These are phyloP conservation scores for Pocillopora grandis DNA, from an alignment of 92 coral and sea anemone genomes.

Conservation along the genomic window DNA sequence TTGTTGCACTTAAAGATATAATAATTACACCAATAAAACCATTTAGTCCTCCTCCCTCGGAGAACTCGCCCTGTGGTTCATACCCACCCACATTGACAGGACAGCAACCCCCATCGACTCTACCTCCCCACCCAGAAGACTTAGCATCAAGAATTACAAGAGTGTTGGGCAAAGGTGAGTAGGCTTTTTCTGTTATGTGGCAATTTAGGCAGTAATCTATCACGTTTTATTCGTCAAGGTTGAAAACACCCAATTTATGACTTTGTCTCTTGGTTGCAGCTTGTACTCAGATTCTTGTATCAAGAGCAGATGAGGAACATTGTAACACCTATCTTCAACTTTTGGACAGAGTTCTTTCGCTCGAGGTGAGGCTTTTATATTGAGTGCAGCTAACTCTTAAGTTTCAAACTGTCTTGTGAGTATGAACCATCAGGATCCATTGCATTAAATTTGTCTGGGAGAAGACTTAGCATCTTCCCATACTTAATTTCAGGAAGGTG, in stretches of 20 bases:
- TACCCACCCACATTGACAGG: slow-evolving; percentile 32
- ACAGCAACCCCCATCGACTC: slow-evolving; percentile 43
- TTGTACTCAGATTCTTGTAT: slow-evolving; percentile 95
- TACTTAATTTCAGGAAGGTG: no score
- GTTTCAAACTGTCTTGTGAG: neutral
- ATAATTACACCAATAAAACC: slow-evolving; percentile 88
- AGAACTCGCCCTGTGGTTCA: slow-evolving; percentile 19
- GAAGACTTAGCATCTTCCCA: no score
- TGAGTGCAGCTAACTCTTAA: neutral
- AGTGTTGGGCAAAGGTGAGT: slow-evolving; percentile 94
- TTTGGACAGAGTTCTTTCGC: slow-evolving; percentile 80
- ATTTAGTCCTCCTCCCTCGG: slow-evolving; percentile 65
- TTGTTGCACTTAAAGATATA: slow-evolving; percentile 67
- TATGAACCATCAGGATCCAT: neutral
- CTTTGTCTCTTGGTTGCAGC: slow-evolving; percentile 46
- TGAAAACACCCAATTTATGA: neutral
- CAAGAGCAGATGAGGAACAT: slow-evolving; percentile 92
- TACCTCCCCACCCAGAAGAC: slow-evolving; percentile 85
- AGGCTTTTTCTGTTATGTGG: no score
- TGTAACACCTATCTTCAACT: slow-evolving; percentile 73
- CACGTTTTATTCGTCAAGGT: no score
- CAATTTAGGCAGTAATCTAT: neutral
- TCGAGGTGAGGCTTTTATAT: slow-evolving; percentile 64
- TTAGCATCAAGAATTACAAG: slow-evolving; percentile 86
- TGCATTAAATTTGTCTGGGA: no score